phyloP scores from a whole-genome alignment of 2,797 vertebrate species.

The Erethizon dorsatum region DNA sequence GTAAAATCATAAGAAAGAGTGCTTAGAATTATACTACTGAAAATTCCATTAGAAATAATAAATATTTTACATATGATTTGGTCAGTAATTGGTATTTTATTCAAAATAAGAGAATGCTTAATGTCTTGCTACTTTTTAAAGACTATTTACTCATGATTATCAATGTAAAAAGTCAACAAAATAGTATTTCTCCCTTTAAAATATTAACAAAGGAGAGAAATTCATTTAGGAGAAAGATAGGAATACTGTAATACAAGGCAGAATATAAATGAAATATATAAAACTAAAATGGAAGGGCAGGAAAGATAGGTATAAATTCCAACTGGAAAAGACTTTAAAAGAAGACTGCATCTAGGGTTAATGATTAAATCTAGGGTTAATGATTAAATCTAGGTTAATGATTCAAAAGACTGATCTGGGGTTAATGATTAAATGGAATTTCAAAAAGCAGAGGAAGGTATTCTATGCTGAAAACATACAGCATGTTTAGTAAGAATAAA shows the following conservation, averaged over 20 bases:
- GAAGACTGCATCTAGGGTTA: background rate
- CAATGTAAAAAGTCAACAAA: constrained; percentile 20
- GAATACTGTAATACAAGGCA: background rate
- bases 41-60: constrained; percentile 52
- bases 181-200: constrained; percentile 53
- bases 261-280: constrained; percentile 41
- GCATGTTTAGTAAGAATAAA: constrained; percentile 43
- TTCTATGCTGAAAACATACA: constrained; percentile 29
- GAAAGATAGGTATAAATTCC: constrained; percentile 21
- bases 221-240: background rate
- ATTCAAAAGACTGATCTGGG: too few species aligned
- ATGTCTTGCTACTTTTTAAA: constrained; percentile 45
- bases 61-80: constrained; percentile 39
- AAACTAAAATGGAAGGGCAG: background rate
- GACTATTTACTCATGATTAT: background rate
- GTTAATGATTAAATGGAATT: constrained; percentile 18
- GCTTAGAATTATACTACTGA: constrained; percentile 61
- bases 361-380: background rate
- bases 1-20: constrained; percentile 76
- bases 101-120: constrained; percentile 53
- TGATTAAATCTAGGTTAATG: too few species aligned
- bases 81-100: constrained; percentile 11
- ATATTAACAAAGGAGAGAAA: background rate
- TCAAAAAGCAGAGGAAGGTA: constrained; percentile 43
- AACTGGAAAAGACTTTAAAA: constrained; percentile 32